These are phyloP conservation scores for Poecilia velifera DNA, from an alignment of 2,797 vertebrate species.

Conservation along the genomic window DNA sequence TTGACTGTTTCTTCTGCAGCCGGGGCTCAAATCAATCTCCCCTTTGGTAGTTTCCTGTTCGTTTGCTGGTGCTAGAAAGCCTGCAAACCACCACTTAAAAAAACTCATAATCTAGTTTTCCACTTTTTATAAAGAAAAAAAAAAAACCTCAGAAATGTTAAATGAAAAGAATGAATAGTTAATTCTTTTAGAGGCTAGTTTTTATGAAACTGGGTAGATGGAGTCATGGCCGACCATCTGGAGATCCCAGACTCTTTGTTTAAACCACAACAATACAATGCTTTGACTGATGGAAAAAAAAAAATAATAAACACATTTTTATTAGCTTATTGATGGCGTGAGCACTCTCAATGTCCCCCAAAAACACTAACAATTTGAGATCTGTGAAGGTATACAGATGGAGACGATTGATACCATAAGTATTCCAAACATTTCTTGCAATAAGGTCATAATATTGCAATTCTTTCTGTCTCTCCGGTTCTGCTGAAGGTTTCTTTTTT, in stretches of 20 bases:
- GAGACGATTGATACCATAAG: not conserved
- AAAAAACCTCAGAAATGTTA: not conserved
- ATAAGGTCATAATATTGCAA: not conserved
- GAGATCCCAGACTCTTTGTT: not conserved
- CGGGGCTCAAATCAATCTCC: not conserved
- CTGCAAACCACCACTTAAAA: not conserved
- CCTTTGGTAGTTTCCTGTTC: not conserved
- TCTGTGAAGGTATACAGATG: not conserved
- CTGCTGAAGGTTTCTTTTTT: not conserved
- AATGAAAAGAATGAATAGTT: not conserved
- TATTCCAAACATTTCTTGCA: not conserved
- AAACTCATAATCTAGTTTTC: not conserved
- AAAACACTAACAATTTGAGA: not conserved
- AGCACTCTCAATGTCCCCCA: not conserved
- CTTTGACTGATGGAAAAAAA: not conserved
- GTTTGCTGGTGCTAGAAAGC: not conserved
- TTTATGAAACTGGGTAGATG: not conserved
- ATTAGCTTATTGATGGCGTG: not conserved
- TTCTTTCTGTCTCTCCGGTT: not conserved
- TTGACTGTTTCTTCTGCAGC: not conserved
- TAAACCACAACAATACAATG: not conserved
- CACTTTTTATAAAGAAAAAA: not conserved
- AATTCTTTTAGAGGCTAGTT: not conserved
- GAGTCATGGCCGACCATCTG: not conserved
- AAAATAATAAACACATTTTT: not conserved